Conservation (phyloP, 1,140 invertebrate genomes). For the Polypedilum vanderplanki region DNA sequence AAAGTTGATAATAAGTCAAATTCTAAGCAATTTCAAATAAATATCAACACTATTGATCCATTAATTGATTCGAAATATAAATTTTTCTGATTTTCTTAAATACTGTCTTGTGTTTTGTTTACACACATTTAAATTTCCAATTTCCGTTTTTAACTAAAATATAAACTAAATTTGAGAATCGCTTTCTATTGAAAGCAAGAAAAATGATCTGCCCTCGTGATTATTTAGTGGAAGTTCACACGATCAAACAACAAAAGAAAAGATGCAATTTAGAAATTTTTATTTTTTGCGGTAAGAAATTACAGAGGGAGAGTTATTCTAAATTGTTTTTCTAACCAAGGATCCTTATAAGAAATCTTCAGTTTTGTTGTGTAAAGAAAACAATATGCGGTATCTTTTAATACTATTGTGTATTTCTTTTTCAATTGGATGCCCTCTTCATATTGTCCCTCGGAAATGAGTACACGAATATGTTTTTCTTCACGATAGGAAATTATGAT, state of each 20-base stretch:
- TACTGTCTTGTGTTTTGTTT: no score
- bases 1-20: no score
- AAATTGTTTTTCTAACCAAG: slow-evolving; percentile 7
- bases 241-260: slow-evolving; percentile 17
- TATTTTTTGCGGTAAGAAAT: neutral
- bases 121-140: no score
- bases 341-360: neutral
- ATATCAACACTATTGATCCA: no score
- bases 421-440: neutral
- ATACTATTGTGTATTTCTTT: neutral
- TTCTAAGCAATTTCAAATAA: no score
- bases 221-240: slow-evolving; percentile 1
- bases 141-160: no score
- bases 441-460: neutral
- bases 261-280: slow-evolving; percentile 14
- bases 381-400: neutral
- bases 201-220: neutral
- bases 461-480: neutral
- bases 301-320: neutral
- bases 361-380: neutral
- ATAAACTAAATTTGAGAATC: neutral
- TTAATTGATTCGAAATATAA: no score
- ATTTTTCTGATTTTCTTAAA: no score
- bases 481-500: slow-evolving; percentile 5
- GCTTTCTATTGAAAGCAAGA: no score